These are phyloP conservation scores for Ormyrus nitidulus DNA, from an alignment of 2,888 invertebrate genomes.

Conservation along the genomic window DNA sequence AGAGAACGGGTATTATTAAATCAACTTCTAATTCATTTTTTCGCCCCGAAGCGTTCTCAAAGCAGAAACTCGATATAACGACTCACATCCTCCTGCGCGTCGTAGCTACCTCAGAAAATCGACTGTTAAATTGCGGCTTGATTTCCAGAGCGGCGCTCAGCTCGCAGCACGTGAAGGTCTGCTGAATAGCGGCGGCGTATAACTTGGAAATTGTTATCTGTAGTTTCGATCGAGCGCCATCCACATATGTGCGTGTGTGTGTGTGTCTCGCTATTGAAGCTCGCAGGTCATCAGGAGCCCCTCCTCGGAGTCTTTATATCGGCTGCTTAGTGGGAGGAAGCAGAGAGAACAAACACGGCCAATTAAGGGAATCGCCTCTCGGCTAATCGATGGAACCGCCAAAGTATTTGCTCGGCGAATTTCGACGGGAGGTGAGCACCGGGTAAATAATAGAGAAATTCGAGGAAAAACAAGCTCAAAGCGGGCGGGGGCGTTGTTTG, in stretches of 20 bases:
- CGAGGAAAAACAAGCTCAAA: no score
- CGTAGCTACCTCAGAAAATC: not conserved
- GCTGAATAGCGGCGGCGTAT: not conserved
- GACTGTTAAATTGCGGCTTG: slow-evolving; percentile 5
- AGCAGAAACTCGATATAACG: no score
- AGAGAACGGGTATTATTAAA: not conserved
- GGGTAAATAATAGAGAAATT: no score
- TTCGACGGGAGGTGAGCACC: no score
- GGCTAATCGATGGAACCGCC: slow-evolving; percentile 19
- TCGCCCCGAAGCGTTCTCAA: not conserved
- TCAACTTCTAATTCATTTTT: slow-evolving; percentile 36
- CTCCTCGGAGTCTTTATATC: no score
- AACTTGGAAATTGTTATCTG: slow-evolving; percentile 57
- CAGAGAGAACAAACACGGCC: slow-evolving; percentile 4
- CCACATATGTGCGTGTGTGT: no score
- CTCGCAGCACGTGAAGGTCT: slow-evolving; percentile 11
- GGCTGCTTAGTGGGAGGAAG: not conserved
- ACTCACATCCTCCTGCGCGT: not conserved
- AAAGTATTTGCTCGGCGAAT: no score
- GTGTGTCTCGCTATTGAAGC: no score
- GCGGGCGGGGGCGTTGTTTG: no score
- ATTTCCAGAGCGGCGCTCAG: not conserved
- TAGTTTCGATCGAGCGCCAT: slow-evolving; percentile 48
- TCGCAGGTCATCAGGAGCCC: no score
- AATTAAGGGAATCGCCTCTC: slow-evolving; percentile 23